Conservation (phyloP, 2,888 invertebrate species). For the Chaetogeoica ovagalla region DNA sequence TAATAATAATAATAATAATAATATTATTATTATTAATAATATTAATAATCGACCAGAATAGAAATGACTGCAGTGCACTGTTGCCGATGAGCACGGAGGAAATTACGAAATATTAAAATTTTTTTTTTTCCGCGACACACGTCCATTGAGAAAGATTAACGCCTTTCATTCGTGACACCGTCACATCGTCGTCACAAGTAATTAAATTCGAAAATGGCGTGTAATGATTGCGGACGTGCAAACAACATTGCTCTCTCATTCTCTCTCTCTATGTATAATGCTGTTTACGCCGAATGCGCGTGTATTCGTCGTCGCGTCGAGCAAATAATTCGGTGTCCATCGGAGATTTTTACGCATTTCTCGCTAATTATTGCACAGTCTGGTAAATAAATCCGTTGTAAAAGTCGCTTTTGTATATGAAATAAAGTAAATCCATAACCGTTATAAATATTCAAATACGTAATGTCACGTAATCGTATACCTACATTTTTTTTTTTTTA, state of each 20-base stretch:
- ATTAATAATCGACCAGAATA: too few species aligned
- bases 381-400: neutral
- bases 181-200: neutral
- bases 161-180: neutral
- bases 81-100: neutral
- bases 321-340: neutral
- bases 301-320: neutral
- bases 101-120: neutral
- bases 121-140: neutral
- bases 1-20: too few species aligned
- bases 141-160: neutral
- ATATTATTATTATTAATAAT: too few species aligned
- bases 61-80: too few species aligned
- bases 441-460: too few species aligned
- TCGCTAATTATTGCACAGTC: neutral
- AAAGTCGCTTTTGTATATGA: too few species aligned
- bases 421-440: too few species aligned
- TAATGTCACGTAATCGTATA: too few species aligned
- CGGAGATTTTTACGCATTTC: neutral
- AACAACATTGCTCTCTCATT: neutral
- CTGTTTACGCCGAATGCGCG: neutral
- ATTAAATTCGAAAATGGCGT: neutral
- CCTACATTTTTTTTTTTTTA: too few species aligned
- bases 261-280: too few species aligned
- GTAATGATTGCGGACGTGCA: neutral